Conservation (phyloP, 1,140 invertebrate species). For the Pseudomyrmex sp. region DNA sequence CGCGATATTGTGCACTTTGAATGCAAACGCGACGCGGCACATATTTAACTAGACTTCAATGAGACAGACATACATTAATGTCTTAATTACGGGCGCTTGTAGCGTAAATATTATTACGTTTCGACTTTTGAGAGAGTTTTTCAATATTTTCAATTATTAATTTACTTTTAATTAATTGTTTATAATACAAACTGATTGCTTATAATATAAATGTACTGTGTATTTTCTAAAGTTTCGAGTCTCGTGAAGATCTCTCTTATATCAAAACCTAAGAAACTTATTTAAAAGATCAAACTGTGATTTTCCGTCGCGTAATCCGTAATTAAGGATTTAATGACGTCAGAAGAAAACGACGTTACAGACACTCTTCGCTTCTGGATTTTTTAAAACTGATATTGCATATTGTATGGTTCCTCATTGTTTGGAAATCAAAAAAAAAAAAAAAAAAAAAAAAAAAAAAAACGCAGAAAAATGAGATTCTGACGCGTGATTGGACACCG, state of each 20-base stretch:
- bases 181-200: neutral
- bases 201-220: neutral
- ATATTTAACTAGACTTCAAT: conserved; percentile 27
- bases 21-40: conserved; percentile 21
- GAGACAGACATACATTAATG: neutral
- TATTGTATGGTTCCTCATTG: conserved; percentile 19
- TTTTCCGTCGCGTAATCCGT: conserved; percentile 4
- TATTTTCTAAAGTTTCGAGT: neutral
- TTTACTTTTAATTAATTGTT: neutral
- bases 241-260: neutral
- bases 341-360: neutral
- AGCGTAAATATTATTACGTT: neutral
- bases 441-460: no score
- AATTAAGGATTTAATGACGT: conserved; percentile 4
- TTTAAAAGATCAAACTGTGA: neutral
- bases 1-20: conserved; percentile 17
- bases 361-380: conserved; percentile 2
- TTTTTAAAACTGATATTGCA: conserved; percentile 5
- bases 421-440: conserved; percentile 9
- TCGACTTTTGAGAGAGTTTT: neutral
- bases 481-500: neutral
- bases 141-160: neutral
- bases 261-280: neutral
- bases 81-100: neutral
- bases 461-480: conserved; percentile 3